Percentiles rank a stretch among this genome's conserved stretches.
phyloP scores from a whole-genome alignment of 1,140 invertebrate species.

The Temnothorax curvispinosus region DNA sequence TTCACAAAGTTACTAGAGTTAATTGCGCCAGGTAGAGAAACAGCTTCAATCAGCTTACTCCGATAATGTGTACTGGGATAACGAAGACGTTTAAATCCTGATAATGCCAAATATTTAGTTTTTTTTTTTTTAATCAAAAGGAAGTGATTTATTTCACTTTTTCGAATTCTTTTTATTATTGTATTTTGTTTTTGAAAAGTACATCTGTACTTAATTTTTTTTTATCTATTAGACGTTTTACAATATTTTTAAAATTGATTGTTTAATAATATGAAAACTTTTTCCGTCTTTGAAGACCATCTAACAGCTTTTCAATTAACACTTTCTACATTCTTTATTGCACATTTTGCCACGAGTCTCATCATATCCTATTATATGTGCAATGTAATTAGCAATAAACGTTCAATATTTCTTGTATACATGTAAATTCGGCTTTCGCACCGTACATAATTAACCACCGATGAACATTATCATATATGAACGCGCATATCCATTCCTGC shows the following conservation, averaged over 20 bases:
- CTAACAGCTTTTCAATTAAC: neutral
- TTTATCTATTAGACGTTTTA: neutral
- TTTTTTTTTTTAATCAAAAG: neutral
- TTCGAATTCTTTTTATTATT: neutral
- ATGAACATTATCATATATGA: neutral
- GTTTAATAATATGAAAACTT: neutral
- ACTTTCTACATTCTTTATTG: neutral
- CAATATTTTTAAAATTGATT: neutral
- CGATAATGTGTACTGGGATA: neutral
- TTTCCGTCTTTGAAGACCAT: neutral
- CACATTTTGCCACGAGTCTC: neutral
- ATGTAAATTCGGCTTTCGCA: neutral
- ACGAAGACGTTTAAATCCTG: conserved; percentile 3
- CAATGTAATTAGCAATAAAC: conserved; percentile 23
- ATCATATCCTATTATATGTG: neutral
- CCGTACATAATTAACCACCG: neutral
- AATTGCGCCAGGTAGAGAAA: conserved; percentile 42
- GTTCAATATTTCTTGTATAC: neutral
- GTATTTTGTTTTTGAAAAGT: neutral
- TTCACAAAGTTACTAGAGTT: conserved; percentile 42
- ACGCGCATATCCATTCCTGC: neutral
- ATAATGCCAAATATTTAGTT: neutral
- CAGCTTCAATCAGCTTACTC: conserved; percentile 40
- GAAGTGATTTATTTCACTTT: neutral
- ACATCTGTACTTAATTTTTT: neutral